phyloP scores from a whole-genome alignment of 1,140 invertebrate genomes.

The Drosophila orena region DNA sequence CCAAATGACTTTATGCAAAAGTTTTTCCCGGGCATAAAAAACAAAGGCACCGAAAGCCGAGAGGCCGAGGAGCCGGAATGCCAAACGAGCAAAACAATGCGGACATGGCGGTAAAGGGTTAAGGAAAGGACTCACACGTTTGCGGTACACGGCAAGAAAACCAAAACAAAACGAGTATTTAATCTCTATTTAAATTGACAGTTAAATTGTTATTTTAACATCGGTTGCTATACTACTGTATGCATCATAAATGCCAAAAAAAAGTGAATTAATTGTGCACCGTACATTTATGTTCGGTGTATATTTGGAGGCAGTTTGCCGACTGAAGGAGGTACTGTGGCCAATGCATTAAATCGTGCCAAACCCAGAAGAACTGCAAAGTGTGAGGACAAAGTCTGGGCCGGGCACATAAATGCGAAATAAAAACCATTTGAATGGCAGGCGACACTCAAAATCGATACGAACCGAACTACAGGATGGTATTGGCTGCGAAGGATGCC shows the following conservation, averaged over 20 bases:
- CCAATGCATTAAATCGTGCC: slow-evolving; percentile 72
- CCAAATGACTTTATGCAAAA: slow-evolving; percentile 64
- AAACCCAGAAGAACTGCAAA: slow-evolving; percentile 49
- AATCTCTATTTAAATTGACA: too few relatives aligned
- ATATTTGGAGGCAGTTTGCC: slow-evolving; percentile 7
- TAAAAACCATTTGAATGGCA: slow-evolving; percentile 81
- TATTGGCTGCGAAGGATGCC: background rate
- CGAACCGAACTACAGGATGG: slow-evolving; percentile 43
- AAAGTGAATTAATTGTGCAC: too few relatives aligned
- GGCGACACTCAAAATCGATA: slow-evolving; percentile 83
- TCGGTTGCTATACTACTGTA: too few relatives aligned
- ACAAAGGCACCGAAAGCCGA: slow-evolving; percentile 13
- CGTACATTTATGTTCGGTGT: slow-evolving; percentile 1
- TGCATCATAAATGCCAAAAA: too few relatives aligned
- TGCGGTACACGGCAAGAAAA: background rate
- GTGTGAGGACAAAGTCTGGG: slow-evolving; percentile 44
- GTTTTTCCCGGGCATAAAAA: slow-evolving; percentile 38
- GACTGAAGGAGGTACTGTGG: slow-evolving; percentile 22
- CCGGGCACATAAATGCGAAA: slow-evolving; percentile 73
- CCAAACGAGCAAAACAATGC: slow-evolving; percentile 56
- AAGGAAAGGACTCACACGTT: slow-evolving; percentile 50
- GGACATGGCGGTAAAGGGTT: slow-evolving; percentile 30
- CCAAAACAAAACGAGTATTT: background rate
- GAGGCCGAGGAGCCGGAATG: slow-evolving; percentile 4
- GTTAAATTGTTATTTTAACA: too few relatives aligned